These are phyloP conservation scores for Uromys caudimaculatus DNA, from an alignment of 2,797 vertebrate species.

Conservation along the genomic window DNA sequence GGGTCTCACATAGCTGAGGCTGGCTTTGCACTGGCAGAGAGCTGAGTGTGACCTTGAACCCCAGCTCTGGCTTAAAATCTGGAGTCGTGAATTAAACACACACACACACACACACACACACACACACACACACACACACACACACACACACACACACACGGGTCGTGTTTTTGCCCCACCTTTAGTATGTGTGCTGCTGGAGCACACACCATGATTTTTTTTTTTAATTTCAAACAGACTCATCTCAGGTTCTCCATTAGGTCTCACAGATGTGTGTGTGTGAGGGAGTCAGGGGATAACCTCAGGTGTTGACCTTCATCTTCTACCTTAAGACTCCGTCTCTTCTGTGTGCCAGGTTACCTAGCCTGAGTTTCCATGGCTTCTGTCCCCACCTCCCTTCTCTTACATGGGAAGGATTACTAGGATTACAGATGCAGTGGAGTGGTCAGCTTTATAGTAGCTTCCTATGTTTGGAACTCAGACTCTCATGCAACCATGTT, in stretches of 20 bases:
- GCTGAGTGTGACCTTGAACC: background rate
- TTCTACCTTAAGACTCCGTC: background rate
- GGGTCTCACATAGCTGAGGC: background rate
- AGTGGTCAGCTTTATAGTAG: too few relatives aligned
- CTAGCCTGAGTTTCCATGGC: background rate
- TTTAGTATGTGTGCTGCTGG: background rate
- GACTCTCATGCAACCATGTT: background rate
- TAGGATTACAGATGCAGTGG: background rate
- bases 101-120: background rate
- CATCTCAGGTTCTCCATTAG: background rate
- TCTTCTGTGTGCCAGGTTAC: background rate
- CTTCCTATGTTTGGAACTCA: background rate
- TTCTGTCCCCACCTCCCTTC: background rate
- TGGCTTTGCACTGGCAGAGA: background rate
- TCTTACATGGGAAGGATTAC: background rate
- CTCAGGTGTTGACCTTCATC: background rate
- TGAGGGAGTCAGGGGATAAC: background rate
- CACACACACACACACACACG: background rate
- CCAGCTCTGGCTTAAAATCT: constrained; percentile 37
- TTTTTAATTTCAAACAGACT: background rate
- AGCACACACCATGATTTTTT: background rate
- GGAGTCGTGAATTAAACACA: background rate
- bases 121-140: background rate
- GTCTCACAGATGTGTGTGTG: background rate
- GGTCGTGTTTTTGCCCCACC: background rate